Base-by-base conservation (phyloP, 2,113 vertebrate genomes). In the Enhydra lutris region DNA sequence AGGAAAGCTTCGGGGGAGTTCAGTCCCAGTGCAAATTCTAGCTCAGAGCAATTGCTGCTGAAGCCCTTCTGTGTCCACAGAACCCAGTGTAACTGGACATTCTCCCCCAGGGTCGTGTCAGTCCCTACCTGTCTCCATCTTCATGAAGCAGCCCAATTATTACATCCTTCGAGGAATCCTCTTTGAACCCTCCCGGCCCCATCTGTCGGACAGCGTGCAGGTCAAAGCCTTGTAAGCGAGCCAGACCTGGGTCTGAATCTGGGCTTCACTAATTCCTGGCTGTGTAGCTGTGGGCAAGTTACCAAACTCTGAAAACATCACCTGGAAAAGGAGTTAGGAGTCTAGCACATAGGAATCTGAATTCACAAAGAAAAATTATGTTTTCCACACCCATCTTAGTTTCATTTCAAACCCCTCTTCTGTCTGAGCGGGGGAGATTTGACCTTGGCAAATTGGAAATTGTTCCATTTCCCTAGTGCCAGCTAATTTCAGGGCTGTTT, bases 371-470 rank as follows among this genome's bases (percentile, higher is more conserved):
- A 93, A 45, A 89, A 52, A 57, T 24, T 21, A 4, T 2, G 23
- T 91, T 94, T 61, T 47, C 85, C 84, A 63, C 18, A 34, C 23
- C n/a, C 36, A 45, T 42, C 21, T 78, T n/a, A 11, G 14, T 81
- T 81, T 91, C 45, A 39, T 82, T 67, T 79, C 61, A 78, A n/a
- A 34, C 7, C 61, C 55, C 65, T 93, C 8, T 79, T 90, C 67
- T 55, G 13, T 47, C 67, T 47, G 23, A 86, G 6, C n/a, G 4
- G 31, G 11, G 59, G 39, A 73, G 24, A 52, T 71, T 73, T 79
- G 23, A 63, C 55, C 17, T 39, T 42, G n/a, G 36, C 29, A 24
- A 3, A 45, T 73, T n/a, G 69, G 45, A 65, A 67, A 78, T 91
- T 36, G 42, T 80, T 20, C 31, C 42, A 26, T 91, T 88, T 94